These are phyloP conservation scores for Oxyscelio sp. DNA, from an alignment of 2,888 invertebrate genomes.

Conservation along the genomic window DNA sequence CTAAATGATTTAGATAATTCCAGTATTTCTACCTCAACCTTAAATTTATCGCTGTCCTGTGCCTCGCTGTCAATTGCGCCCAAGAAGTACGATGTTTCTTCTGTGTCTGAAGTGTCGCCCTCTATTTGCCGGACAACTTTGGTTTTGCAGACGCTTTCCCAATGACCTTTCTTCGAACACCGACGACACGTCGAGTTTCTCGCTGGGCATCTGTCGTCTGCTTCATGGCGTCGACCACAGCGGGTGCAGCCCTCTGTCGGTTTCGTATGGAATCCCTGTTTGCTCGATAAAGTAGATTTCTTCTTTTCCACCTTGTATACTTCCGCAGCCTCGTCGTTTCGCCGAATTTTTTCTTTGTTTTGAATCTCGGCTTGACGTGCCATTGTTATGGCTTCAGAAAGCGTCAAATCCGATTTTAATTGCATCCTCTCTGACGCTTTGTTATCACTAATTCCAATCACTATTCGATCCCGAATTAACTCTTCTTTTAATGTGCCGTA, in stretches of 20 bases:
- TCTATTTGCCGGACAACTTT: too few relatives aligned
- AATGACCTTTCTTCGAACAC: too few relatives aligned
- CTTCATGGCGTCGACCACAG: constrained; percentile 47
- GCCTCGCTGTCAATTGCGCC: neutral
- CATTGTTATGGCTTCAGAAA: constrained; percentile 70
- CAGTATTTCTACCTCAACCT: neutral
- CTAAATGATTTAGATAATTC: constrained; percentile 1
- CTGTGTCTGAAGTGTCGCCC: too few relatives aligned
- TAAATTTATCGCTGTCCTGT: neutral
- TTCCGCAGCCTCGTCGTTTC: constrained; percentile 8
- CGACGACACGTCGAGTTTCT: constrained; percentile 63
- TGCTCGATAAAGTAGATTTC: constrained; percentile 74
- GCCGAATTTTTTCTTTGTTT: constrained; percentile 24
- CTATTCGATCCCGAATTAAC: constrained; percentile 79
- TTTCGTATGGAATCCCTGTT: neutral
- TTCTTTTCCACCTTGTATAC: constrained; percentile 28
- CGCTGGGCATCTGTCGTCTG: constrained; percentile 70
- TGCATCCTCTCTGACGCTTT: constrained; percentile 57
- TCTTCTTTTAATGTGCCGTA: constrained; percentile 76
- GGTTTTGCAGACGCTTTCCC: too few relatives aligned
- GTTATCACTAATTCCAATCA: too few relatives aligned
- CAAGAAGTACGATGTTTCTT: neutral
- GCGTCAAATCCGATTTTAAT: constrained; percentile 63
- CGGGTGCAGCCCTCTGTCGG: neutral
- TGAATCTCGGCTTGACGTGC: constrained; percentile 69